These are phyloP conservation scores for Corythornis leucogaster DNA, from an alignment of 2,797 vertebrate genomes.

Conservation along the genomic window DNA sequence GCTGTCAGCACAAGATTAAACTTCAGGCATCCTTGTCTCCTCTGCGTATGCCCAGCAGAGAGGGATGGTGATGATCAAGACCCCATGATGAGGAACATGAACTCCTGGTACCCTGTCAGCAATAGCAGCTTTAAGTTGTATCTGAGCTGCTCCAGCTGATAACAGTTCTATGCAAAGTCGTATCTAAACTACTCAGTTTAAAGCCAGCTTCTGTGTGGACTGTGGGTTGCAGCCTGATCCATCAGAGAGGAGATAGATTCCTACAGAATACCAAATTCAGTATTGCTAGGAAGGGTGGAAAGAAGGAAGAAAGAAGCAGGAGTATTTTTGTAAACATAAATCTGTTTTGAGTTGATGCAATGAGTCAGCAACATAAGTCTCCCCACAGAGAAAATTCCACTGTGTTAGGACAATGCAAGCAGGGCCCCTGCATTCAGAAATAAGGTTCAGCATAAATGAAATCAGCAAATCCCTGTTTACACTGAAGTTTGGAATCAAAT, in stretches of 20 bases:
- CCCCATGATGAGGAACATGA: rapidly evolving
- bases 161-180: not conserved
- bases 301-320: not conserved
- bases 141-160: not conserved
- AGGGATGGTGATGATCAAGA: not conserved
- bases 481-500: slow-evolving; percentile 6
- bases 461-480: slow-evolving; percentile 46
- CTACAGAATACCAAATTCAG: not conserved
- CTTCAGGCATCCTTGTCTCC: rapidly evolving
- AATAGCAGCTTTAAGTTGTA: not conserved
- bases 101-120: not conserved
- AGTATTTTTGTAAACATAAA: not conserved
- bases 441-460: slow-evolving; percentile 50
- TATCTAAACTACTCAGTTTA: not conserved
- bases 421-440: not conserved
- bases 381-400: slow-evolving; percentile 64
- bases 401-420: not conserved
- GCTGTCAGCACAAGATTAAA: not conserved
- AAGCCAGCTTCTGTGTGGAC: not conserved
- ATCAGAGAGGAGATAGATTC: not conserved
- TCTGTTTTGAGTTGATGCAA: slow-evolving; percentile 44
- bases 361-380: slow-evolving; percentile 62
- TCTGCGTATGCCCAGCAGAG: rapidly evolving
- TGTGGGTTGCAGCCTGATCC: not conserved
- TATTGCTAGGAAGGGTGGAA: not conserved